Percentiles rank a stretch among this genome's conserved stretches.
Conservation (phyloP, 1,140 invertebrate genomes). For the Leptopilina clavipes region DNA sequence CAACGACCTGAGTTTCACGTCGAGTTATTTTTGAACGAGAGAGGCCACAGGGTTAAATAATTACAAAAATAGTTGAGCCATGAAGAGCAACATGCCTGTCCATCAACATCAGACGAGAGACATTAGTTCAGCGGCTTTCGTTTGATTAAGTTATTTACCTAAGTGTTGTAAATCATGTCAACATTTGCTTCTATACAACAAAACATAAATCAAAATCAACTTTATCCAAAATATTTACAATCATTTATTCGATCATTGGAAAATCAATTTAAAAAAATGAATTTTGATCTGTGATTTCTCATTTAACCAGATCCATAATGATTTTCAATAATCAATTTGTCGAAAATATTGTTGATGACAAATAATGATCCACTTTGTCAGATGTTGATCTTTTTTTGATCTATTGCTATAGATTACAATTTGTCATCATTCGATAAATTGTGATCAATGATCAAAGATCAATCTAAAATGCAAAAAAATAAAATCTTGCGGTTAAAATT, state of each 20-base stretch:
- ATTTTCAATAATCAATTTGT: no score
- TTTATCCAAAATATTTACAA: neutral
- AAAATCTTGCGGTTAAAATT: no score
- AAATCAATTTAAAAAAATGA: no score
- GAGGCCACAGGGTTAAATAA: conserved; percentile 44
- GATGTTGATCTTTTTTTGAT: no score
- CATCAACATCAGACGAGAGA: conserved; percentile 33
- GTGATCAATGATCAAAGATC: no score
- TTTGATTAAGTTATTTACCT: conserved; percentile 31
- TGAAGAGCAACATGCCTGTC: conserved; percentile 23
- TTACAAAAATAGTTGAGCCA: conserved; percentile 42
- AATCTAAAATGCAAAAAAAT: no score
- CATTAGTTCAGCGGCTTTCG: conserved; percentile 16
- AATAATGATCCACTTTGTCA: no score
- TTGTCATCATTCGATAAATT: no score
- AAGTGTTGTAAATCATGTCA: conserved; percentile 23
- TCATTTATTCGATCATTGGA: neutral
- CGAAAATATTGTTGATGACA: no score
- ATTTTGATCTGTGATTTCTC: no score
- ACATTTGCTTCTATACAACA: neutral
- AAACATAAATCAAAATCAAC: conserved; percentile 9
- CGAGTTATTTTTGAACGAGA: conserved; percentile 44
- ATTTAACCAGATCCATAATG: no score
- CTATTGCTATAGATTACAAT: no score
- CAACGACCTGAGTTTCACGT: conserved; percentile 21